phyloP scores from a whole-genome alignment of 2,888 invertebrate genomes.

The Ctena decussata region DNA sequence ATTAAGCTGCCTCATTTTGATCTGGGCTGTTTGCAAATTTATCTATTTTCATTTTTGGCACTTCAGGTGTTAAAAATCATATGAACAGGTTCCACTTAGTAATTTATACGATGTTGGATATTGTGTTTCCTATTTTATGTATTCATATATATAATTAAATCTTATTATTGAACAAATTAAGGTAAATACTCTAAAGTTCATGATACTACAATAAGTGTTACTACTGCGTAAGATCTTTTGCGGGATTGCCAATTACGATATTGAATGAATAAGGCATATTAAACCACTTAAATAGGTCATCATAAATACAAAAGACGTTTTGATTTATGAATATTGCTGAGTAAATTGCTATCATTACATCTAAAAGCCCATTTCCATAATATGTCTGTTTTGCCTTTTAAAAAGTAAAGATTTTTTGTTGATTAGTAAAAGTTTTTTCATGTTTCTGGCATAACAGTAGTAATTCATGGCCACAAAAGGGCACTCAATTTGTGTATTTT shows the following conservation, averaged over 20 bases:
- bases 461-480: not conserved
- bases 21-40: too few relatives aligned
- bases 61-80: too few relatives aligned
- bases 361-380: not conserved
- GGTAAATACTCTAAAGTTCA: not conserved
- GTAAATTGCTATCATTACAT: not conserved
- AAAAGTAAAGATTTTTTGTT: not conserved
- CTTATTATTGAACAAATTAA: too few relatives aligned
- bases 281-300: not conserved
- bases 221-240: not conserved
- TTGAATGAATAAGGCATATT: not conserved
- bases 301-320: not conserved
- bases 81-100: too few relatives aligned
- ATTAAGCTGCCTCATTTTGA: too few relatives aligned
- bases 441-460: not conserved
- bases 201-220: too few relatives aligned
- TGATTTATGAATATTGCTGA: not conserved
- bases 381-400: not conserved
- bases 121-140: too few relatives aligned
- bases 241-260: not conserved
- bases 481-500: not conserved
- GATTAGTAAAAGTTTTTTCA: not conserved
- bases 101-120: too few relatives aligned
- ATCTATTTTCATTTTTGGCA: too few relatives aligned
- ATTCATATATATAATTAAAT: too few relatives aligned